phyloP scores from a whole-genome alignment of 2,888 invertebrate species.

The Cryptophagus acutangulus region DNA sequence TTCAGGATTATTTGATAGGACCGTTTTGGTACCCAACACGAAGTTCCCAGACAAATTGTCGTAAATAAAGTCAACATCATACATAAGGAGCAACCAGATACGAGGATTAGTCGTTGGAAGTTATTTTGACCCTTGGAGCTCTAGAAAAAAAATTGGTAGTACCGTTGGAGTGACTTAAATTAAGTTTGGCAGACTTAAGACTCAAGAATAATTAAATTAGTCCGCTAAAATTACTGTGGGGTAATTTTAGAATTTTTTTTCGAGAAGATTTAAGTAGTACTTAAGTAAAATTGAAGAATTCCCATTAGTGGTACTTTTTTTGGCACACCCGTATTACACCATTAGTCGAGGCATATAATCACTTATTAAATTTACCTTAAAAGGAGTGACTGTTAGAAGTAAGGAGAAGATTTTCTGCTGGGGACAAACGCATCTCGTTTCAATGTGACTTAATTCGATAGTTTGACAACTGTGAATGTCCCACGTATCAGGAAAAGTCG shows the following conservation, averaged over 20 bases:
- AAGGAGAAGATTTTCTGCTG: constrained; percentile 61
- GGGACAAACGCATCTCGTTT: constrained; percentile 58
- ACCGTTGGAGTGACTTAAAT: too few relatives aligned
- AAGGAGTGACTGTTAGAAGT: constrained; percentile 52
- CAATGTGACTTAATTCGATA: constrained; percentile 48
- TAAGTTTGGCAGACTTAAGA: too few relatives aligned
- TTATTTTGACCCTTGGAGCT: constrained; percentile 16
- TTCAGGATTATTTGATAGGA: constrained; percentile 62
- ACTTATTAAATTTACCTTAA: too few relatives aligned
- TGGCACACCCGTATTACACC: too few relatives aligned
- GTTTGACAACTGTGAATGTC: constrained; percentile 57
- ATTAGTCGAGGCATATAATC: too few relatives aligned
- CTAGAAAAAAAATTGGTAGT: not conserved
- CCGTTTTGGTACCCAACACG: constrained; percentile 51
- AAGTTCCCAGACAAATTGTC: constrained; percentile 46
- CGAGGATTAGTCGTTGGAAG: constrained; percentile 44
- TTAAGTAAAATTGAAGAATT: too few relatives aligned
- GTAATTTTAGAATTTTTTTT: too few relatives aligned
- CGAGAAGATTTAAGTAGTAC: too few relatives aligned
- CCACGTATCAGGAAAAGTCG: constrained; percentile 56
- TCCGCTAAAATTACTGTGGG: too few relatives aligned
- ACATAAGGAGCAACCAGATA: constrained; percentile 53
- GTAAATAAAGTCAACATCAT: constrained; percentile 50
- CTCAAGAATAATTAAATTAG: too few relatives aligned
- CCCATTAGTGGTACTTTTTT: too few relatives aligned